Evolutionary conservation across 2,888 invertebrate genomes (phyloP), one percentile per base, ranked within the genome.

Genomic region (Protophormia terraenovae): DNA sequence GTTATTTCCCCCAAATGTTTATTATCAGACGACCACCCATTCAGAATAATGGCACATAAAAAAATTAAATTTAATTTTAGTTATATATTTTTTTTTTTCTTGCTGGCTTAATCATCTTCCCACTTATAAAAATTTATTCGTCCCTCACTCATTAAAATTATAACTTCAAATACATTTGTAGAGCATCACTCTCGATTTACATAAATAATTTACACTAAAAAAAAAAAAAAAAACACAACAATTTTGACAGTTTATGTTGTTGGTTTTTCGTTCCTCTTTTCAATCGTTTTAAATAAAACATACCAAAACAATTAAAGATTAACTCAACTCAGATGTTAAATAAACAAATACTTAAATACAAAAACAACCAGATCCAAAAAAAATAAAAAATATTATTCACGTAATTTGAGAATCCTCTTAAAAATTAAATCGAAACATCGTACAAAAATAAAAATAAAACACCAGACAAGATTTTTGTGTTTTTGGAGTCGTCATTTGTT

Each of bases 331-430:
- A 7, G 12, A 38, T 38, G 41, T 58, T 72, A 47, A 72, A 77
- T 67, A 83, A 77, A 72, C 66, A 77, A 60, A 72, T 66, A 82
- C 19, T 62, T 47, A 60, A 45, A 60, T 19, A 8, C 35, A 35
- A 19, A 10, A 60, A 60, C 10, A 32, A 32, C 32, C n/a, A 29
- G 45, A 22, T 27, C 41, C 16, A 19, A 14, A 29, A 10, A 45
- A 12, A 16, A 67, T 16, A 62, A n/a, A 47, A 47, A 50, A 38
- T 75, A 38, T 71, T 66, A 72, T 58, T 76, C 67, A 60, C 47
- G 76, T 67, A 72, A 84, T 80, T 76, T 72, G 66, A 84, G 84
- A 72, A 80, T 67, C 84, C 83, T 78, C 73, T 84, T 84, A 71
- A 75, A 76, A 71, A 41, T 64, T 69, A 69, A 60, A 69, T 60